Evolutionary conservation across 1,140 invertebrate species (phyloP), one percentile per base, ranked within the genome.

Genomic region (Atta texana): DNA sequence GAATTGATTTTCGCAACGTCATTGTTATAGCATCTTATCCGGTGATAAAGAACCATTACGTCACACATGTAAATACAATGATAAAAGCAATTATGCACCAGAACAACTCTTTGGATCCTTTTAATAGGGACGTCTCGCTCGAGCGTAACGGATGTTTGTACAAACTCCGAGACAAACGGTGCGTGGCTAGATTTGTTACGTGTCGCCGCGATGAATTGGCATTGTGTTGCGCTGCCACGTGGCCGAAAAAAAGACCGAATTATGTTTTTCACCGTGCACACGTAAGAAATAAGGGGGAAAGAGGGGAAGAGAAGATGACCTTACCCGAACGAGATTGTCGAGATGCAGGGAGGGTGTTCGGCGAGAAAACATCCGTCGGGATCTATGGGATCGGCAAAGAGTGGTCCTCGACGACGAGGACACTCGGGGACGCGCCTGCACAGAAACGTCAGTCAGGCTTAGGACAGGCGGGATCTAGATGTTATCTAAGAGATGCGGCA

Each of bases 381-480:
- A 87, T 64, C 63, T 34, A 59, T 61, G 44, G 64, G 84, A 72
- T 89, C 51, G 72, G 76, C 53, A 31, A 51, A 86, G 39, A 85
- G 89, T 88, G 89, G 69, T 77, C 72, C 88, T 87, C 85, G 87
- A 85, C 49, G 89, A 87, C 80, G 74, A 87, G 85, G 88, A 92
- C 86, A 92, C 77, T 80, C 89, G 72, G 75, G 31, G 49, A 78
- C 57, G 39, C 77, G 90, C 85, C 87, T 92, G 91, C 75, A 93
- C 90, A 92, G 92, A 94, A 94, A 93, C 92, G 93, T 95, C 94
- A 94, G 77, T 95, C 94, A 94, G 92, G 92, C 92, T 95, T 95
- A 94, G 85, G 61, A 61, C 75, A 85, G 87, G 85, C 53, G 21
- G 91, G 92, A 93, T 92, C 90, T 88, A 92, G 91, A 91, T 91